phyloP scores from a whole-genome alignment of 2,888 invertebrate species.

The Notocelia uddmanniana region DNA sequence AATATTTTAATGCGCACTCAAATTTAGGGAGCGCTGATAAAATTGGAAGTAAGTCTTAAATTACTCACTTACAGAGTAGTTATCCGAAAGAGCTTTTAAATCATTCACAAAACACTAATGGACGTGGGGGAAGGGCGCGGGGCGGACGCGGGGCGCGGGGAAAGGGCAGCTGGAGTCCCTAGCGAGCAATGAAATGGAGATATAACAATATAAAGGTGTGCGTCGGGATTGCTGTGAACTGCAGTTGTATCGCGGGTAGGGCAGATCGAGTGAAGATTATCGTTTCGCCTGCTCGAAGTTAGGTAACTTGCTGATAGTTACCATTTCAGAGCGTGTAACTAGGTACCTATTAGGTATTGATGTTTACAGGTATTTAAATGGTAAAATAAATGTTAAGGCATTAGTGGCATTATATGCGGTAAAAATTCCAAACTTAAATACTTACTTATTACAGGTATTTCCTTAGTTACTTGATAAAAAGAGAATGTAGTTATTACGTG shows the following conservation, averaged over 20 bases:
- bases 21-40: conserved; percentile 85
- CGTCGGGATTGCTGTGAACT: conserved; percentile 76
- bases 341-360: background rate
- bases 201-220: conserved; percentile 84
- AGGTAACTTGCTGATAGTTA: background rate
- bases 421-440: background rate
- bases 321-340: background rate
- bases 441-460: background rate
- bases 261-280: conserved; percentile 35
- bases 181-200: conserved; percentile 83
- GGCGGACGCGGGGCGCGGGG: conserved; percentile 52
- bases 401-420: background rate
- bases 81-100: conserved; percentile 87
- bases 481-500: background rate
- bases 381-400: background rate
- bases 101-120: conserved; percentile 87
- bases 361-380: background rate
- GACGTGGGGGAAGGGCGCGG: conserved; percentile 76
- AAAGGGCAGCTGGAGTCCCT: conserved; percentile 78
- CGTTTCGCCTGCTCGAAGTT: background rate
- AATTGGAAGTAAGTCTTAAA: conserved; percentile 85
- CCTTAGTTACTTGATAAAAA: background rate
- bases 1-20: conserved; percentile 85
- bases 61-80: conserved; percentile 86
- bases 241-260: conserved; percentile 62